These are phyloP conservation scores for Heteractis magnifica DNA, from an alignment of 92 coral and sea anemone species.

Conservation along the genomic window DNA sequence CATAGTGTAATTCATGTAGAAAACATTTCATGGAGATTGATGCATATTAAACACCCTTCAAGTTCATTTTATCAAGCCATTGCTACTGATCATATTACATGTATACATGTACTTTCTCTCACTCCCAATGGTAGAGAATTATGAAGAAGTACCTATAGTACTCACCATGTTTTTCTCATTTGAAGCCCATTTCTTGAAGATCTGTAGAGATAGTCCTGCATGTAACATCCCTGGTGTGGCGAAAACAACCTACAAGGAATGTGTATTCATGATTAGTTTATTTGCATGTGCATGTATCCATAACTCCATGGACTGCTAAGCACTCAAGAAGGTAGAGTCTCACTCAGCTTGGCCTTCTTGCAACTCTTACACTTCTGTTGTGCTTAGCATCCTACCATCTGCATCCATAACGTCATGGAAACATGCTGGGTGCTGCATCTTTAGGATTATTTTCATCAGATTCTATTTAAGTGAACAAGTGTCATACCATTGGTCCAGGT, in stretches of 20 bases:
- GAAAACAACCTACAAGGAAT: slow-evolving; percentile 81
- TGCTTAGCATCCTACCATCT: too few species aligned
- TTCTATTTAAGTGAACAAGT: not conserved
- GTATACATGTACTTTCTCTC: not conserved
- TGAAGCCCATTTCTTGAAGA: slow-evolving; percentile 98
- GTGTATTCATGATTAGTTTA: not conserved
- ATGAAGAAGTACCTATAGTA: not conserved
- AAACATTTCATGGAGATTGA: not conserved
- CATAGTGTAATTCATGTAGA: too few species aligned
- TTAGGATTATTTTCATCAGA: too few species aligned
- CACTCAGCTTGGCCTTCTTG: too few species aligned
- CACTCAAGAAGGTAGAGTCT: too few species aligned
- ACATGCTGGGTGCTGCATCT: too few species aligned
- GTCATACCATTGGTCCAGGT: slow-evolving; percentile 98
- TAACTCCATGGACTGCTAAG: not conserved
- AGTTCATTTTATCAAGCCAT: too few species aligned
- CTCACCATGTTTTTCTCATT: slow-evolving; percentile 95
- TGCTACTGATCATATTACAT: not conserved
- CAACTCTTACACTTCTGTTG: too few species aligned
- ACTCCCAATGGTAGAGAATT: too few species aligned
- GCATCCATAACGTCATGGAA: too few species aligned
- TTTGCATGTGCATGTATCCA: not conserved
- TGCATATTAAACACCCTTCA: too few species aligned
- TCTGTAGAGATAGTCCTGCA: slow-evolving; percentile 91
- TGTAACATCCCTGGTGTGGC: slow-evolving; percentile 99